Percentiles rank a stretch among this genome's conserved stretches.
phyloP scores from a whole-genome alignment of 2,113 vertebrate species.

The Crotophaga sulcirostris region DNA sequence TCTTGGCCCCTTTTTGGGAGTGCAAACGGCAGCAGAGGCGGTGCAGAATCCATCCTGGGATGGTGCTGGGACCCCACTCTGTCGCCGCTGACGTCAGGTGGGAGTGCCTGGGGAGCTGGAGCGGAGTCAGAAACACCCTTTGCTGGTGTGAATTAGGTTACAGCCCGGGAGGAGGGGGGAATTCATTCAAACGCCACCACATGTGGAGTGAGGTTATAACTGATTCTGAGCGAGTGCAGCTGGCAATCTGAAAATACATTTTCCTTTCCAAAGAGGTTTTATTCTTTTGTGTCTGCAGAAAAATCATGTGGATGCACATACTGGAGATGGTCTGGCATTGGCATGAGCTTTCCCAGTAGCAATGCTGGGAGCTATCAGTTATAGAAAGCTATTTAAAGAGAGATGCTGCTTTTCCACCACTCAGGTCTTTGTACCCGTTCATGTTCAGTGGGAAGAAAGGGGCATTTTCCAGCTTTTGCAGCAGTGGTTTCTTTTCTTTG shows the following conservation, averaged over 20 bases:
- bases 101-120: background rate
- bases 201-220: background rate
- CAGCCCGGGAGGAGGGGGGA: background rate
- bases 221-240: background rate
- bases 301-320: fast-evolving
- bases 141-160: background rate
- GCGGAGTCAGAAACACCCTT: background rate
- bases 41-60: background rate
- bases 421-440: background rate
- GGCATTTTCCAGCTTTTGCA: background rate
- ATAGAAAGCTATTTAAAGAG: background rate
- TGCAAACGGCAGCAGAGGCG: fast-evolving
- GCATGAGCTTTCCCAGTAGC: background rate
- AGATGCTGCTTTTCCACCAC: background rate
- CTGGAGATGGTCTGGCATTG: background rate
- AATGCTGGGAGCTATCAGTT: background rate
- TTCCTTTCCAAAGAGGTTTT: background rate
- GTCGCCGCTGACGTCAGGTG: background rate
- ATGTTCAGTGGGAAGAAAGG: background rate
- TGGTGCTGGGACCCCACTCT: background rate
- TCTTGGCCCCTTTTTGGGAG: background rate
- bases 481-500: background rate
- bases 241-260: background rate
- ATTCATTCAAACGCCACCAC: background rate
- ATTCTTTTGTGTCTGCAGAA: background rate